Percentiles rank a stretch among this genome's conserved stretches.
These are phyloP conservation scores for Drosophila prosaltans DNA, from an alignment of 1,140 invertebrate genomes.

Conservation along the genomic window DNA sequence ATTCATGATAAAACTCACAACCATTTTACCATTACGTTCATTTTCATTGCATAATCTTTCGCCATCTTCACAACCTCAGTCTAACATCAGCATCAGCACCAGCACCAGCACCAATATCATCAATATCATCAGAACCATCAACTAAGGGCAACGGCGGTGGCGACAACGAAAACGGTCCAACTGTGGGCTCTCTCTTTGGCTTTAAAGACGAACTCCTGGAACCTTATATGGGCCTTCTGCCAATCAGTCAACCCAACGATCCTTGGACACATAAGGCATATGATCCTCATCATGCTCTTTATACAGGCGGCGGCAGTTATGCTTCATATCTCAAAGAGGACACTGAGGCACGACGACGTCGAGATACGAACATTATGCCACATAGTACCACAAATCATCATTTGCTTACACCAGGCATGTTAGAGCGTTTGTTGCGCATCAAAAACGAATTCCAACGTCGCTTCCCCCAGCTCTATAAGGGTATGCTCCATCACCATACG, in stretches of 20 bases:
- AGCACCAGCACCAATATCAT: conserved; percentile 5
- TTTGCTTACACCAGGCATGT: conserved; percentile 69
- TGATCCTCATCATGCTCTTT: conserved; percentile 54
- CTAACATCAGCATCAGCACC: conserved; percentile 32
- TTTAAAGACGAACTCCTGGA: conserved; percentile 47
- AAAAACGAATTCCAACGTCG: conserved; percentile 67
- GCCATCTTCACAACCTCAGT: conserved; percentile 33
- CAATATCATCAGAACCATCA: background rate
- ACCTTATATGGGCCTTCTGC: conserved; percentile 74
- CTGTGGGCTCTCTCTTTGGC: conserved; percentile 49
- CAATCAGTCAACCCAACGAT: conserved; percentile 58
- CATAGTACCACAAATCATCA: conserved; percentile 11
- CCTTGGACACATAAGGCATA: conserved; percentile 67
- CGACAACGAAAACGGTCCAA: conserved; percentile 2
- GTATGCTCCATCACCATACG: conserved; percentile 61
- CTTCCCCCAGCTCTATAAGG: conserved; percentile 69
- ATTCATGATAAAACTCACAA: conserved; percentile 13
- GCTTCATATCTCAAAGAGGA: conserved; percentile 59
- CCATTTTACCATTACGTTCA: conserved; percentile 23
- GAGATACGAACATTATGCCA: conserved; percentile 66
- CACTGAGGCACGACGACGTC: conserved; percentile 33
- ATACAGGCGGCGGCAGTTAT: conserved; percentile 70
- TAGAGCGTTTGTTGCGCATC: conserved; percentile 69
- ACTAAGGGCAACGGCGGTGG: background rate
- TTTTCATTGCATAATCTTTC: conserved; percentile 66